Base-by-base conservation (phyloP, 1,140 invertebrate species). In the Habropoda laboriosa region DNA sequence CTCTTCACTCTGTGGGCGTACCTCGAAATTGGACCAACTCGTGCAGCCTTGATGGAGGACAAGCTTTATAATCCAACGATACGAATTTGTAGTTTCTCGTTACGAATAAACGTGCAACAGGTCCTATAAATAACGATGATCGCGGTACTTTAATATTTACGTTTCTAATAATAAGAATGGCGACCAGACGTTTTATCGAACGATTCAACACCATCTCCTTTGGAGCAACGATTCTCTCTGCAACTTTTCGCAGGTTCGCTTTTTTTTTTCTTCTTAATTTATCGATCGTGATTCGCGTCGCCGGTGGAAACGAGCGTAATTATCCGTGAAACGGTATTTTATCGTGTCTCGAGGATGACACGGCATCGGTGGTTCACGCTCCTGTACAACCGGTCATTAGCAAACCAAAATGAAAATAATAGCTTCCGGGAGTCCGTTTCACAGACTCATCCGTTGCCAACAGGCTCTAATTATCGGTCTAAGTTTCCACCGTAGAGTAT, bases 361-460 rank as follows among this genome's bases (percentile, higher is more conserved):
- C 18, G 38, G 2, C 21, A n/a, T 7, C 1, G n/a, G 67, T 12
- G 18, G 2, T 63, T 47, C 53, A 42, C 24, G 6, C 32, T 61
- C 21, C 42, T 21, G 13, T 0, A 47, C 13, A 3, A 32, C 2
- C 24, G 47, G 38, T 85, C 57, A 78, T 78, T 85, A 63, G 38
- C 47, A 30, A 73, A 42, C 57, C 21, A 21, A 81, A 85, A 75
- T 74, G 80, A 81, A 81, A 85, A 86, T 86, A 86, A 86, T 81
- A 73, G 60, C 10, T 78, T 86, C 81, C 67, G 57, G 78, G 81
- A 79, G 47, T 71, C 63, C 30, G 32, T 55, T 60, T 83, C 32
- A 75, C 45, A 47, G 72, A 68, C 60, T 70, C 74, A 72, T 72
- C 49, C 61, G 61, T 42, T 83, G 83, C 71, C 80, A 86, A 77